Conservation (phyloP, 1,140 invertebrate genomes). For the Forficula auricularia region DNA sequence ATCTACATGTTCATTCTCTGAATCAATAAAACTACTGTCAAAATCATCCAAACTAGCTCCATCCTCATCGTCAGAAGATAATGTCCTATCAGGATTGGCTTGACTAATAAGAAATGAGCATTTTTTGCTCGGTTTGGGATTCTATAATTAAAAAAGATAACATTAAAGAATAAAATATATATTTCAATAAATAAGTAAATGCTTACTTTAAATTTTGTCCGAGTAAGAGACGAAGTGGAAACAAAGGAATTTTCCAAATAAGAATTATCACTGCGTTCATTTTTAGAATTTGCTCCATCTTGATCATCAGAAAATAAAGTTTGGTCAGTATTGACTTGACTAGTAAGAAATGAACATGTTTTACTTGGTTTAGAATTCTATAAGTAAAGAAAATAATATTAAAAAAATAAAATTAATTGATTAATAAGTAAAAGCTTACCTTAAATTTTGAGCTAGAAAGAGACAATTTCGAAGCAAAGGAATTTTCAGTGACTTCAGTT, state of each 20-base stretch:
- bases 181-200: background rate
- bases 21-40: conserved; percentile 24
- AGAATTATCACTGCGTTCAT: no score
- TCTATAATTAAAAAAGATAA: no score
- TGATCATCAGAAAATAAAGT: conserved; percentile 23
- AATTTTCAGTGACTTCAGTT: no score
- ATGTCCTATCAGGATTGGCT: conserved; percentile 25
- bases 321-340: conserved; percentile 29
- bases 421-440: no score
- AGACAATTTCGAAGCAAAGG: no score
- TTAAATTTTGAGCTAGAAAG: no score
- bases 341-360: conserved; percentile 25
- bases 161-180: background rate
- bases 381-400: no score
- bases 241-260: no score
- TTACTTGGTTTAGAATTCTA: conserved; percentile 35
- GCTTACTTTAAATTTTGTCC: no score
- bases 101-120: conserved; percentile 21
- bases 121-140: conserved; percentile 33
- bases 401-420: no score
- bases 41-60: conserved; percentile 22
- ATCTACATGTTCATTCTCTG: conserved; percentile 23
- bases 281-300: conserved; percentile 24
- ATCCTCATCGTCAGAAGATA: conserved; percentile 23
- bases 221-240: no score